Conservation (phyloP, 2,888 invertebrate species). For the Aproaerema taeniolella region DNA sequence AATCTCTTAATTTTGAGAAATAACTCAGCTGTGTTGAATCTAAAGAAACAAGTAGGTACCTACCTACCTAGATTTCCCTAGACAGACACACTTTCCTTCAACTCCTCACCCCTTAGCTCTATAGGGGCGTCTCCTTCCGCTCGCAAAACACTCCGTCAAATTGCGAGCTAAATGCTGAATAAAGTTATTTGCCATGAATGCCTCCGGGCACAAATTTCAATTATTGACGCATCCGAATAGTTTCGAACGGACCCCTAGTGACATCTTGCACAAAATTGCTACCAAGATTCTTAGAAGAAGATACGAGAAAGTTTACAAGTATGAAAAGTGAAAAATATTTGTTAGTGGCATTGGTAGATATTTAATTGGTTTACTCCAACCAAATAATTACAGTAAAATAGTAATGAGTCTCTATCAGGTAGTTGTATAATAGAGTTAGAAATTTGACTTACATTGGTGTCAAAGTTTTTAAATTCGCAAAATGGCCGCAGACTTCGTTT, state of each 20-base stretch:
- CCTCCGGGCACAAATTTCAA: conserved; percentile 78
- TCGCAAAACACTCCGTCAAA: conserved; percentile 52
- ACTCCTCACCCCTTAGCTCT: conserved; percentile 1
- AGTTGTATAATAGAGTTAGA: no score
- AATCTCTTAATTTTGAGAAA: no score
- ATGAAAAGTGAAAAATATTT: no score
- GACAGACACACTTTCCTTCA: background rate
- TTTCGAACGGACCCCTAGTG: conserved; percentile 58
- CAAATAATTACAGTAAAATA: no score
- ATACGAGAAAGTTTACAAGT: no score
- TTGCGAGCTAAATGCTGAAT: conserved; percentile 73
- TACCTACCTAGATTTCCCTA: background rate
- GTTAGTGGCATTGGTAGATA: no score
- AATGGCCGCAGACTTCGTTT: no score
- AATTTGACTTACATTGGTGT: no score
- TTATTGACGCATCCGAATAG: conserved; percentile 77
- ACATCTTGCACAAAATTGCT: conserved; percentile 25
- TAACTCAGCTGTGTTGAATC: no score
- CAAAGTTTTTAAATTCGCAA: no score
- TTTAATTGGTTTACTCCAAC: no score
- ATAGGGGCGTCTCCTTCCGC: conserved; percentile 32
- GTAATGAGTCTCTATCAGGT: no score
- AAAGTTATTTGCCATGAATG: conserved; percentile 76
- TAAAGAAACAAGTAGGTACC: background rate
- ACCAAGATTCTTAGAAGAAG: background rate